Conservation (phyloP, 1,140 invertebrate genomes). For the Caenorhabditis briggsae region DNA sequence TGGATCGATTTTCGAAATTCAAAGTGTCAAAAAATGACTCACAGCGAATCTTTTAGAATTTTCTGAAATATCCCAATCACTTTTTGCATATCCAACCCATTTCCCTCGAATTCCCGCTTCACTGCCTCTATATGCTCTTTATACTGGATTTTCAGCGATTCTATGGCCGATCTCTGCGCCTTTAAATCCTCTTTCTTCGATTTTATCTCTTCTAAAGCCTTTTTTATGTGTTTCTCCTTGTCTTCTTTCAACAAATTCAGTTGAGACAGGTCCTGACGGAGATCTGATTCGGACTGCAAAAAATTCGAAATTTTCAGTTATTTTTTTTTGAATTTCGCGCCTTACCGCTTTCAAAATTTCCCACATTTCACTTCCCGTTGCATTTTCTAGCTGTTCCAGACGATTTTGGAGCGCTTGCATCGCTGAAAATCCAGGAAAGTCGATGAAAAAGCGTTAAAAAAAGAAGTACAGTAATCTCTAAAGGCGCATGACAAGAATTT, state of each 20-base stretch:
- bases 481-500: background rate
- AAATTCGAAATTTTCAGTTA: no score
- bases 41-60: slow-evolving; percentile 14
- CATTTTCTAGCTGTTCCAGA: slow-evolving; percentile 16
- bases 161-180: background rate
- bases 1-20: no score
- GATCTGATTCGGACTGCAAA: slow-evolving; percentile 4
- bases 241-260: background rate
- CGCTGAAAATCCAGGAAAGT: background rate
- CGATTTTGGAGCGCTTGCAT: slow-evolving; percentile 24
- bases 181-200: slow-evolving; percentile 1
- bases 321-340: background rate
- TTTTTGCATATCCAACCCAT: slow-evolving; percentile 24
- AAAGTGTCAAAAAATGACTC: background rate
- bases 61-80: background rate
- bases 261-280: background rate
- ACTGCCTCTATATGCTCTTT: background rate
- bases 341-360: slow-evolving; percentile 24
- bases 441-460: no score
- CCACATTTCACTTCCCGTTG: slow-evolving; percentile 16
- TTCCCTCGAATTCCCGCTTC: background rate
- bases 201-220: slow-evolving; percentile 3
- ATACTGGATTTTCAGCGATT: slow-evolving; percentile 8
- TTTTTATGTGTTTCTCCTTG: background rate
- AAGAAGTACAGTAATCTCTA: background rate